These are phyloP conservation scores for Athripsodes cinereus DNA, from an alignment of 2,888 invertebrate genomes.

Conservation along the genomic window DNA sequence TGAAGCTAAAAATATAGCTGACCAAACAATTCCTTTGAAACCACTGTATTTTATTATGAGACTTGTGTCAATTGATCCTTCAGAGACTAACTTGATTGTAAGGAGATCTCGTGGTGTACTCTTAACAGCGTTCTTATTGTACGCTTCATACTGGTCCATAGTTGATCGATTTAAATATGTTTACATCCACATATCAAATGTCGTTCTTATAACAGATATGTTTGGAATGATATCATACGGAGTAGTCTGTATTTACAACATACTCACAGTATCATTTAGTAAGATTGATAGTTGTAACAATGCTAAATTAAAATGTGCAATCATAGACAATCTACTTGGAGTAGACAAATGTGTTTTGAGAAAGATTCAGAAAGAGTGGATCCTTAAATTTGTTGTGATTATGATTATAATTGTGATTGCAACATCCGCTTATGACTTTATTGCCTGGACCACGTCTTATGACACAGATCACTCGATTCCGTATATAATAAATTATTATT, in stretches of 20 bases:
- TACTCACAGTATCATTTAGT: not conserved
- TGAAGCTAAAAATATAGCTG: not conserved
- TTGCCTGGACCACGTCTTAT: conserved; percentile 3
- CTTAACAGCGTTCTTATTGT: not conserved
- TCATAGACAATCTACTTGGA: conserved; percentile 10
- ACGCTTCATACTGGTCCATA: not conserved
- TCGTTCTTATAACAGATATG: conserved; percentile 1
- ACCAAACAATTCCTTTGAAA: not conserved
- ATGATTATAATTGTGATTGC: not conserved
- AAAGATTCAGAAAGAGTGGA: not conserved
- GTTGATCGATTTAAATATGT: not conserved
- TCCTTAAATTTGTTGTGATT: not conserved
- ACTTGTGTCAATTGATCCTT: conserved; percentile 3
- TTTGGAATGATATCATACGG: not conserved
- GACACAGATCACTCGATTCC: conserved; percentile 1
- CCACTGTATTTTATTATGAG: not conserved
- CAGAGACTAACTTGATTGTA: not conserved
- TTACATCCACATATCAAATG: not conserved
- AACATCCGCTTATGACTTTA: conserved; percentile 6
- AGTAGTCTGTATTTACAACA: conserved; percentile 1
- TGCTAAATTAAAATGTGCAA: not conserved
- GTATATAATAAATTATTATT: conserved; percentile 11
- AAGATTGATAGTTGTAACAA: not conserved
- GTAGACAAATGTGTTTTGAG: not conserved
- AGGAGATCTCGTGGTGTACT: not conserved